These are phyloP conservation scores for Patiria pectinifera DNA, from an alignment of 53 echinoderm and acorn worm species.

Conservation along the genomic window DNA sequence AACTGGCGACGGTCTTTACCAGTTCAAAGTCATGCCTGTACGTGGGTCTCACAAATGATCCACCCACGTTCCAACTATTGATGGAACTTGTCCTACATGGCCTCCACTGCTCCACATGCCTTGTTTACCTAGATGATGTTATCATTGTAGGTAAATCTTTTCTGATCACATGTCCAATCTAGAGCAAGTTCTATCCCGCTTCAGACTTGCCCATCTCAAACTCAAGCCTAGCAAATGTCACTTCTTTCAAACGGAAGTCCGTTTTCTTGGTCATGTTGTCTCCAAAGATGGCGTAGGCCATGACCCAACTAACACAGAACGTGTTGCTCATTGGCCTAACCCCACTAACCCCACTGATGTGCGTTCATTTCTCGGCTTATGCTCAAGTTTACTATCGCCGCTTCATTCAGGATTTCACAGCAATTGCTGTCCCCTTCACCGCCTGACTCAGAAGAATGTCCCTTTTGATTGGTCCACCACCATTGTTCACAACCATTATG, in stretches of 20 bases:
- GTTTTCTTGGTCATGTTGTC: no score
- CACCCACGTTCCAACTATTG: no score
- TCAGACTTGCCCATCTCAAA: neutral
- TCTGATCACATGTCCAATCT: constrained; percentile 62
- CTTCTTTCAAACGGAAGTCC: no score
- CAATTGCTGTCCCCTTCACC: constrained; percentile 54
- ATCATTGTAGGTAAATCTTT: constrained; percentile 51
- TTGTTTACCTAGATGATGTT: no score
- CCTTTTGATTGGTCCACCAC: no score
- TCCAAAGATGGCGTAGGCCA: constrained; percentile 52
- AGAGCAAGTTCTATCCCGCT: constrained; percentile 42
- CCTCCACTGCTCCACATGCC: no score
- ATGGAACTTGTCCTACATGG: no score
- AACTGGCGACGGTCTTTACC: no score
- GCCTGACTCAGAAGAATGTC: no score
- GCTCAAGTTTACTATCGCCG: constrained; percentile 72
- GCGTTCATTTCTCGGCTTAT: constrained; percentile 65
- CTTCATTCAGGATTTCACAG: constrained; percentile 66
- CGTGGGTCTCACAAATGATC: constrained; percentile 80
- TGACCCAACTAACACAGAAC: constrained; percentile 66
- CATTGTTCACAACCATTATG: no score
- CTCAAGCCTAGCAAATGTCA: constrained; percentile 50
- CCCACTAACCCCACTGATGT: constrained; percentile 53
- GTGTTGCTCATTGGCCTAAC: constrained; percentile 53
- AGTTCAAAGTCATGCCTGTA: constrained; percentile 7